These are phyloP conservation scores for Ictalurus furcatus DNA, from an alignment of 2,113 vertebrate genomes.

Conservation along the genomic window DNA sequence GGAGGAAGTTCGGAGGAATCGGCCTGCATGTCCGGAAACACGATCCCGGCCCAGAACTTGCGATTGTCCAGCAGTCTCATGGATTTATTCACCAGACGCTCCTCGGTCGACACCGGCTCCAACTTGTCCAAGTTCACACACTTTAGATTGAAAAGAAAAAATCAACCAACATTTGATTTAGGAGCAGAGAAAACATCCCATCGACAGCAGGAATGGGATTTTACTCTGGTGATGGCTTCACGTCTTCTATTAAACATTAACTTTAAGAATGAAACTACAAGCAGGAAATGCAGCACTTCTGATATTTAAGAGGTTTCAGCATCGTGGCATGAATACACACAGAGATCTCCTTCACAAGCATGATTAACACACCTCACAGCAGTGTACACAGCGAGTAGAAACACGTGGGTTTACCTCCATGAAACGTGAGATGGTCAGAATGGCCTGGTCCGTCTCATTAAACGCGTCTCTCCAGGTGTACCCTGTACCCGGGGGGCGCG, in stretches of 20 bases:
- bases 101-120: constrained; percentile 88
- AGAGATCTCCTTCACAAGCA: background rate
- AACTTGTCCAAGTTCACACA: constrained; percentile 96
- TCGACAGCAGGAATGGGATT: background rate
- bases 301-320: background rate
- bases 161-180: background rate
- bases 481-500: constrained; percentile 61
- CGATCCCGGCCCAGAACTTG: constrained; percentile 95
- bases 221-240: background rate
- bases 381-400: background rate
- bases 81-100: constrained; percentile 88
- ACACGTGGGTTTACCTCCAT: constrained; percentile 84
- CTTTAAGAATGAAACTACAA: too few relatives aligned
- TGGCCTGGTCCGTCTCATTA: constrained; percentile 88
- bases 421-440: constrained; percentile 89
- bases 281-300: background rate
- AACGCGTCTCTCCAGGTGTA: constrained; percentile 91
- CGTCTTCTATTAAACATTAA: background rate
- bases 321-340: too few relatives aligned
- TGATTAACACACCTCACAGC: background rate
- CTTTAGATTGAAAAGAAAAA: constrained; percentile 63
- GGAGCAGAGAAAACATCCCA: background rate
- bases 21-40: constrained; percentile 84
- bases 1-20: constrained; percentile 79
- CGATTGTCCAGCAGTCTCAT: constrained; percentile 87